Evolutionary conservation across 2,797 vertebrate genomes (phyloP).

Genomic region (Pteronotus mesoamericanus): DNA sequence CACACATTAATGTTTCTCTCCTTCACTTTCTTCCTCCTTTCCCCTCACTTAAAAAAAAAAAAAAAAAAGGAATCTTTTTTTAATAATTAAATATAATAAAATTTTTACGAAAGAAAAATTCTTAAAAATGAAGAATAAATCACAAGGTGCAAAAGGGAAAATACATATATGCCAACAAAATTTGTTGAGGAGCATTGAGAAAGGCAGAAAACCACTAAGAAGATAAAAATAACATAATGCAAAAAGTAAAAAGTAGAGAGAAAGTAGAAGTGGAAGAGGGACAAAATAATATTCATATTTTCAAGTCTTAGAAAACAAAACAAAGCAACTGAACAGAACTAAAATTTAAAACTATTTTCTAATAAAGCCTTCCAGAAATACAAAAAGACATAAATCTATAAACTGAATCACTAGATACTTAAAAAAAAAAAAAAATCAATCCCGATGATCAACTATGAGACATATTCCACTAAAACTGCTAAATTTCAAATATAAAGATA

Average conservation of each 20-base stretch:
- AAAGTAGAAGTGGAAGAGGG: background rate
- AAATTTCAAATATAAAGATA: slow-evolving; percentile 1
- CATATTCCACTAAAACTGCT: background rate
- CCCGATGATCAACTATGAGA: background rate
- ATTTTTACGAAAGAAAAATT: too few species aligned
- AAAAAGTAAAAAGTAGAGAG: background rate
- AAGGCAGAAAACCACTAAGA: background rate
- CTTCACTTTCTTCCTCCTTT: too few species aligned
- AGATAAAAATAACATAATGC: background rate
- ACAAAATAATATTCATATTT: background rate
- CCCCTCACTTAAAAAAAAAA: too few species aligned
- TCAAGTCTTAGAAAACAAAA: background rate
- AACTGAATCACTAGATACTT: background rate
- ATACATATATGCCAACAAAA: background rate
- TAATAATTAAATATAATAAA: too few species aligned
- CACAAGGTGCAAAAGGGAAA: background rate
- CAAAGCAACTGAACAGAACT: background rate
- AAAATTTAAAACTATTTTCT: background rate
- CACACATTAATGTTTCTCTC: too few species aligned
- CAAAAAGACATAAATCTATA: background rate
- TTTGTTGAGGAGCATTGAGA: background rate
- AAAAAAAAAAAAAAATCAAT: background rate
- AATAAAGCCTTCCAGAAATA: slow-evolving; percentile 5
- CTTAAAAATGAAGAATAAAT: slow-evolving; percentile 14
- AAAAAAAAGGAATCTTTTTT: too few species aligned